Percentiles rank a stretch among this genome's conserved stretches.
Evolutionary conservation across 2,113 vertebrate species (phyloP).

Genomic region (Rhea americana): DNA sequence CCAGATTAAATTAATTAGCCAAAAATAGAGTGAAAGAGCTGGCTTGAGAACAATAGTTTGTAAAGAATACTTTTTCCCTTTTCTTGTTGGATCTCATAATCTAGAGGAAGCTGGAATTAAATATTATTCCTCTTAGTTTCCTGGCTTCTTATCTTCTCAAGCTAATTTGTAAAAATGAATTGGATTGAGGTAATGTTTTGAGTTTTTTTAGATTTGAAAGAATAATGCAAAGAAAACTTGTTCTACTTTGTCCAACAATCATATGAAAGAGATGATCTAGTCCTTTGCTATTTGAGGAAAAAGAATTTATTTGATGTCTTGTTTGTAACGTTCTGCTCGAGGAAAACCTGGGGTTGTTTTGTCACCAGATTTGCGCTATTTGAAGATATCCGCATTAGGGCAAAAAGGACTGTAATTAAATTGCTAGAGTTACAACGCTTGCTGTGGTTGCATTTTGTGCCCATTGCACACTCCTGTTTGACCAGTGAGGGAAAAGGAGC

Average conservation of each 20-base stretch:
- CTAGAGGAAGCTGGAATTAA: conserved; percentile 9
- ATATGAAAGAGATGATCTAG: not conserved
- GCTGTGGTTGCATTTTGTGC: accelerated
- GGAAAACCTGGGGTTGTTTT: not conserved
- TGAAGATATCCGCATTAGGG: accelerated
- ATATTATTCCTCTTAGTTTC: not conserved
- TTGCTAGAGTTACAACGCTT: accelerated
- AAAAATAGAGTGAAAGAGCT: conserved; percentile 76
- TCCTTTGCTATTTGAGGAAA: not conserved
- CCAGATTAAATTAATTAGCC: conserved; percentile 88
- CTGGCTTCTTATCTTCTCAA: not conserved
- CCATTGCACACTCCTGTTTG: accelerated
- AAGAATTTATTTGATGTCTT: not conserved
- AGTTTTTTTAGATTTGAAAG: not conserved
- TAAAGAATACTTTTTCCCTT: conserved; percentile 16
- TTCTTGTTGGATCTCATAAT: conserved; percentile 16
- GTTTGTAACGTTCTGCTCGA: not conserved
- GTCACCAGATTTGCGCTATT: accelerated
- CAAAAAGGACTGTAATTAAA: accelerated
- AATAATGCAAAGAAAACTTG: not conserved
- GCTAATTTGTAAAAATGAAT: not conserved
- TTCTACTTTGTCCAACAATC: not conserved
- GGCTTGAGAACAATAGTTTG: conserved; percentile 72
- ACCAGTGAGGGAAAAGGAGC: accelerated
- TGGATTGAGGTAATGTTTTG: not conserved